phyloP scores from a whole-genome alignment of 2,113 vertebrate genomes.

The Lutjanus erythropterus region DNA sequence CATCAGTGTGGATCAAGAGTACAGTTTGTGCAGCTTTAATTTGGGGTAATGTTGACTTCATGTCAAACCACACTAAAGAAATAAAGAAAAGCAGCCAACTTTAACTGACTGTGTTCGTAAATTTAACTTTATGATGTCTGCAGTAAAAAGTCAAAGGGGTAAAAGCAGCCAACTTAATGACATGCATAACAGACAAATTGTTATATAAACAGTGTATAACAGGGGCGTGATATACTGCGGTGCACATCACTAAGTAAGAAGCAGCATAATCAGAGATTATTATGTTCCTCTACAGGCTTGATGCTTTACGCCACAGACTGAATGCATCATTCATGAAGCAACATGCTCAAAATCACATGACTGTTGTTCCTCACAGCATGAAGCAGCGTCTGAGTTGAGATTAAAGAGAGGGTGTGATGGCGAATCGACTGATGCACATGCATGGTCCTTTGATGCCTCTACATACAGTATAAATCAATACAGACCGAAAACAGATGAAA shows the following conservation, averaged over 20 bases:
- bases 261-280: slow-evolving; percentile 31
- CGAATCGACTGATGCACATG: neutral
- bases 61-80: neutral
- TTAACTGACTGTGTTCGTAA: slow-evolving; percentile 8
- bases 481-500: slow-evolving; percentile 19
- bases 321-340: slow-evolving; percentile 22
- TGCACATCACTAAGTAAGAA: slow-evolving; percentile 15
- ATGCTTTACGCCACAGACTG: neutral
- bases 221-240: neutral
- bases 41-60: slow-evolving; percentile 1
- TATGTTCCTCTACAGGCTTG: neutral
- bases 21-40: slow-evolving; percentile 14
- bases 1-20: neutral
- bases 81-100: neutral
- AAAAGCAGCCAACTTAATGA: slow-evolving; percentile 19
- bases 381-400: neutral
- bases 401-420: neutral
- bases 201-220: slow-evolving; percentile 13
- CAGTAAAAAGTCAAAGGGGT: slow-evolving; percentile 10
- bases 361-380: slow-evolving; percentile 5
- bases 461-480: slow-evolving; percentile 6
- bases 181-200: slow-evolving; percentile 41
- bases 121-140: neutral
- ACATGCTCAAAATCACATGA: slow-evolving; percentile 22
- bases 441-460: slow-evolving; percentile 7